These are phyloP conservation scores for Cercopithecus mona DNA, from an alignment of 2,113 vertebrate species.

Conservation along the genomic window DNA sequence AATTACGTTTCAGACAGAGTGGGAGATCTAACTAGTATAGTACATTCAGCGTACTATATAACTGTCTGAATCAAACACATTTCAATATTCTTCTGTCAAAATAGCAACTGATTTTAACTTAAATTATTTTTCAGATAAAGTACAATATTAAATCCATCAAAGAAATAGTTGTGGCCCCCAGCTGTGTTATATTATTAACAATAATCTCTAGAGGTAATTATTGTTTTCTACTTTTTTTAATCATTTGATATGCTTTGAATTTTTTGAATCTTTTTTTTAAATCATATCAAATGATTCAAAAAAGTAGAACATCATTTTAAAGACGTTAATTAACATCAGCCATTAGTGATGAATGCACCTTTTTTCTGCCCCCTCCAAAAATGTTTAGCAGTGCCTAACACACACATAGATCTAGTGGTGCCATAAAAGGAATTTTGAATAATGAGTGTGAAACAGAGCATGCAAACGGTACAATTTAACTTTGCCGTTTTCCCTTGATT, in stretches of 20 bases:
- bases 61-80: not conserved
- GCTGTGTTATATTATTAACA: not conserved
- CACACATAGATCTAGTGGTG: constrained; percentile 61
- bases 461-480: constrained; percentile 90
- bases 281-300: constrained; percentile 38
- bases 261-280: too few species aligned
- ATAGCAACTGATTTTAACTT: constrained; percentile 58
- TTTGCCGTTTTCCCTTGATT: constrained; percentile 84
- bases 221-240: too few species aligned
- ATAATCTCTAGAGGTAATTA: too few species aligned
- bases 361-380: not conserved
- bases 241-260: too few species aligned
- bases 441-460: constrained; percentile 89
- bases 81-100: constrained; percentile 33
- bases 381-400: not conserved
- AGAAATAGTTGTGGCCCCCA: constrained; percentile 3
- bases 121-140: constrained; percentile 48
- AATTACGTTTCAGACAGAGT: not conserved
- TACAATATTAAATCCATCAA: constrained; percentile 23
- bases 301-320: not conserved
- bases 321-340: not conserved
- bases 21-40: not conserved
- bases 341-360: not conserved
- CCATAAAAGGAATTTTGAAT: constrained; percentile 91
- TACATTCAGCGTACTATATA: not conserved